Evolutionary conservation across 1,140 invertebrate genomes (phyloP).

Genomic region (Rhopalosiphum padi): DNA sequence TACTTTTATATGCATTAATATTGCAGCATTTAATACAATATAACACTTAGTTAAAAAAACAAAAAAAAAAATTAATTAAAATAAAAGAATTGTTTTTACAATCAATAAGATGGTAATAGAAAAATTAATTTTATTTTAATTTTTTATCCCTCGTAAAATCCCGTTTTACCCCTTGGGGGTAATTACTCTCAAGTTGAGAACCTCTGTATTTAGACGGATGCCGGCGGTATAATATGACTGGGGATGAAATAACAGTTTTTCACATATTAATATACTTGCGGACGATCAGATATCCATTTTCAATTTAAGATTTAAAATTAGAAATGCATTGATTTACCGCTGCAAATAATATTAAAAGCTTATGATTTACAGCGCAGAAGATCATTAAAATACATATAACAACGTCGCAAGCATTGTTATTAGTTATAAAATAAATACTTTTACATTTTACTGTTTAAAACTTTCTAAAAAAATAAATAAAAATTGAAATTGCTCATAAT

Average conservation of each 20-base stretch:
- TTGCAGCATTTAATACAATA: not conserved
- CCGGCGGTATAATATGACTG: not conserved
- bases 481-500: too few relatives aligned
- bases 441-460: not conserved
- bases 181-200: too few relatives aligned
- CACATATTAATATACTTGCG: not conserved
- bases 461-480: conserved; percentile 15
- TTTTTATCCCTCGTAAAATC: too few relatives aligned
- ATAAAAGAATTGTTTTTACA: too few relatives aligned
- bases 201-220: too few relatives aligned
- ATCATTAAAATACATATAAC: not conserved
- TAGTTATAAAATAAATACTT: not conserved
- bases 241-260: not conserved
- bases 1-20: too few relatives aligned
- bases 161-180: too few relatives aligned
- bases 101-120: too few relatives aligned
- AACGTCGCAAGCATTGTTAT: not conserved
- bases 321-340: not conserved
- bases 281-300: not conserved
- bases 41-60: not conserved
- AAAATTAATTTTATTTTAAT: too few relatives aligned
- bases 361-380: not conserved
- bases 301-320: not conserved
- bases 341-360: not conserved
- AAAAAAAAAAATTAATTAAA: too few relatives aligned